Evolutionary conservation across 2,888 invertebrate species (phyloP).

Genomic region (Corbicula japonica): DNA sequence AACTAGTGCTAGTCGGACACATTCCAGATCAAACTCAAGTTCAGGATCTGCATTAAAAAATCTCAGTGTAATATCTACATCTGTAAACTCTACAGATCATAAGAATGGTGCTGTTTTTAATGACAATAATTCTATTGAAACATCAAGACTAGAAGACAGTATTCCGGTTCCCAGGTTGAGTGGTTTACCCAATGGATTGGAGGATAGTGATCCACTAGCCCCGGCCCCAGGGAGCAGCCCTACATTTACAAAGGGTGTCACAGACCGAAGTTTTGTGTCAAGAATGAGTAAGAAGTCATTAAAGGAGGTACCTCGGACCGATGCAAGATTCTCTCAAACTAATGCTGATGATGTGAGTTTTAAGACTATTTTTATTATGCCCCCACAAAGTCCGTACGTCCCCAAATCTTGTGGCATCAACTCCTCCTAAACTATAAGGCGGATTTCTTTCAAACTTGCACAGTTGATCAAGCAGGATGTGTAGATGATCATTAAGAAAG

Average conservation of each 20-base stretch:
- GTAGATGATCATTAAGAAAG: too few relatives aligned
- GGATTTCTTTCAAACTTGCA: too few relatives aligned
- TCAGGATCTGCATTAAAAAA: too few relatives aligned
- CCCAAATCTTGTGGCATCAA: too few relatives aligned
- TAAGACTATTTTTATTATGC: neutral
- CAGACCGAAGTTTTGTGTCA: slow-evolving; percentile 68
- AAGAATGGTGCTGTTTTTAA: slow-evolving; percentile 20
- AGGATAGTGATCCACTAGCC: slow-evolving; percentile 29
- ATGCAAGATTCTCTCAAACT: slow-evolving; percentile 70
- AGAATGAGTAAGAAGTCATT: slow-evolving; percentile 80
- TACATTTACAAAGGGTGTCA: slow-evolving; percentile 42
- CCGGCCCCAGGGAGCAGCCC: slow-evolving; percentile 50
- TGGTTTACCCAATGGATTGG: slow-evolving; percentile 27
- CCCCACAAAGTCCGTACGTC: neutral
- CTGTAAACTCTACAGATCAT: too few relatives aligned
- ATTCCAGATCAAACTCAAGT: slow-evolving; percentile 29
- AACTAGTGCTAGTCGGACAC: slow-evolving; percentile 49
- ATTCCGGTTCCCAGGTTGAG: slow-evolving; percentile 42
- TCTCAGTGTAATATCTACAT: too few relatives aligned
- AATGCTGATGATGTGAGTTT: slow-evolving; percentile 28
- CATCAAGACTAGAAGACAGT: slow-evolving; percentile 30
- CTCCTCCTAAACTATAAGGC: too few relatives aligned
- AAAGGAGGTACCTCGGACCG: slow-evolving; percentile 80
- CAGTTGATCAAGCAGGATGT: too few relatives aligned
- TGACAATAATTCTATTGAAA: slow-evolving; percentile 19